Evolutionary conservation across 2,797 vertebrate genomes (phyloP).

Genomic region (Limosa lapponica): DNA sequence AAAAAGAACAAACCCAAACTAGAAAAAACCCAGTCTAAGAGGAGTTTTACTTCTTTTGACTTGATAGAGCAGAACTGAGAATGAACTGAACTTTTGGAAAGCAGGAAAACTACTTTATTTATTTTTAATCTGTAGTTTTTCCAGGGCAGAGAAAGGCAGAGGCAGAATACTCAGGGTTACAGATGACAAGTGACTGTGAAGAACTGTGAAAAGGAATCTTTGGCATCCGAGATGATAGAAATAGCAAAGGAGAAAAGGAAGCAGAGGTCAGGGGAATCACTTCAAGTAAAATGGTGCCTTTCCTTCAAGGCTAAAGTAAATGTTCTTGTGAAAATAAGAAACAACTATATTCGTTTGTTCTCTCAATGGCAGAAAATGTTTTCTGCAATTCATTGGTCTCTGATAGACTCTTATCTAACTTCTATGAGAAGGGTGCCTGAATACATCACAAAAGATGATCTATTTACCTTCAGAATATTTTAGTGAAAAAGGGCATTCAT

Average conservation of each 20-base stretch:
- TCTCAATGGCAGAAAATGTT: background rate
- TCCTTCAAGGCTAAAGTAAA: slow-evolving; percentile 43
- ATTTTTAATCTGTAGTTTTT: slow-evolving; percentile 35
- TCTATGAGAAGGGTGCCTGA: background rate
- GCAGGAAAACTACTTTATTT: slow-evolving; percentile 27
- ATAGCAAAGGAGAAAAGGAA: slow-evolving; percentile 79
- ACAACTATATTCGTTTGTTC: slow-evolving; percentile 12
- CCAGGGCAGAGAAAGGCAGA: slow-evolving; percentile 32
- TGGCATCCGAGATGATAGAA: slow-evolving; percentile 77
- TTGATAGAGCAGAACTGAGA: background rate
- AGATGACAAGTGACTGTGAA: slow-evolving; percentile 75
- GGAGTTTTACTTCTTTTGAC: slow-evolving; percentile 10
- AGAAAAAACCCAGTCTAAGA: background rate
- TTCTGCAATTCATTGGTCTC: background rate
- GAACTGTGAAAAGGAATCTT: slow-evolving; percentile 68
- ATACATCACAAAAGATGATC: background rate
- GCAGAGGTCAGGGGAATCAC: background rate
- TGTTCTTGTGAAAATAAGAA: slow-evolving; percentile 19
- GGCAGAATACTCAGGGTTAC: slow-evolving; percentile 78
- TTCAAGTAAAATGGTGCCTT: background rate
- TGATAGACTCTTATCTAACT: background rate
- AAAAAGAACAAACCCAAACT: background rate
- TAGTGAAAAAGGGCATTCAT: background rate
- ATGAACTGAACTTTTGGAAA: slow-evolving; percentile 49
- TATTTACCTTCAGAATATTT: background rate